Conservation (phyloP, 2,797 vertebrate genomes). For the Phataginus tetradactyla region DNA sequence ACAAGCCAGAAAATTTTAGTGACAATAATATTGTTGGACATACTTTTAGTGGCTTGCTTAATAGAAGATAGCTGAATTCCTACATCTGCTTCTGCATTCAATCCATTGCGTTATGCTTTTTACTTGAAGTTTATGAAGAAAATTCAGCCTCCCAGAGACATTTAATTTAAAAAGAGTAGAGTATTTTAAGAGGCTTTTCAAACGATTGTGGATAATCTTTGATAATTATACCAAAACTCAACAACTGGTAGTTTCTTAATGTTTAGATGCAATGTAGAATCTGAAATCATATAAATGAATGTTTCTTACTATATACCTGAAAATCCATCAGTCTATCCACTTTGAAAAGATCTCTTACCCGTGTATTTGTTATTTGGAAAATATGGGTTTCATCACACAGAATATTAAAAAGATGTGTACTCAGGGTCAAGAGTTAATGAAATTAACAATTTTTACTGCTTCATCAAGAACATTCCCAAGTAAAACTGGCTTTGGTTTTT, state of each 20-base stretch:
- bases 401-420: background rate
- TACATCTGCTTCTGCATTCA: background rate
- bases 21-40: background rate
- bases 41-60: slow-evolving; percentile 19
- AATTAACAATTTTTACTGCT: background rate
- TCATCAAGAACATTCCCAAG: background rate
- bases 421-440: background rate
- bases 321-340: background rate
- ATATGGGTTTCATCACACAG: background rate
- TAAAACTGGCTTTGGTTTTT: background rate
- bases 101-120: background rate
- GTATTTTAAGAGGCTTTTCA: background rate
- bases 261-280: background rate
- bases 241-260: background rate
- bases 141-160: background rate
- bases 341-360: background rate
- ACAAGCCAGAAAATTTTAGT: background rate
- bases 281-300: background rate
- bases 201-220: background rate
- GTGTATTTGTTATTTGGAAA: slow-evolving; percentile 1
- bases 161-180: background rate
- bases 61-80: background rate
- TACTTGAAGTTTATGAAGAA: background rate
- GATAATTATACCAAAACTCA: background rate
- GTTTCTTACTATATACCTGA: background rate